A percentile compares a stretch with the other conserved stretches of the same genome.
phyloP scores from a whole-genome alignment of 2,888 invertebrate species.

The Himalopsyche kuldschensis region DNA sequence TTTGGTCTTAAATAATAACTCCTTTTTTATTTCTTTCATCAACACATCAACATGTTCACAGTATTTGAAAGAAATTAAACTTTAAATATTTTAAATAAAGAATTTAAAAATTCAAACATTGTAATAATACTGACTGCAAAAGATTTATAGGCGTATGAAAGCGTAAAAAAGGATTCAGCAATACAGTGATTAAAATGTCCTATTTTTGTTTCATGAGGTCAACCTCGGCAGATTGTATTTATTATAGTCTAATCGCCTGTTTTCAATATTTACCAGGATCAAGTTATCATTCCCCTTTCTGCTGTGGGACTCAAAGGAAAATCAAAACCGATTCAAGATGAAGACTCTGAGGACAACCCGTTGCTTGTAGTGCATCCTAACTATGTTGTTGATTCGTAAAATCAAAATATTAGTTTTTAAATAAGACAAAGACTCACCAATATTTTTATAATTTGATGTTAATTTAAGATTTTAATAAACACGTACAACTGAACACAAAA shows the following conservation, averaged over 20 bases:
- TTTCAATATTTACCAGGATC: constrained; percentile 64
- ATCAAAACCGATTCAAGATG: constrained; percentile 52
- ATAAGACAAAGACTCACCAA: not conserved
- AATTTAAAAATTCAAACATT: too few relatives aligned
- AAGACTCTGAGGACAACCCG: constrained; percentile 75
- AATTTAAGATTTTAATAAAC: not conserved
- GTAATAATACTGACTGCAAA: too few relatives aligned
- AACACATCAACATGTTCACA: too few relatives aligned
- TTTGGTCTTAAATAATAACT: too few relatives aligned
- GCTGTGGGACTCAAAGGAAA: constrained; percentile 59
- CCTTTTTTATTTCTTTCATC: too few relatives aligned
- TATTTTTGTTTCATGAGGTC: too few relatives aligned
- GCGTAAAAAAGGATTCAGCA: too few relatives aligned
- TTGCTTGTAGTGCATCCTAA: constrained; percentile 95
- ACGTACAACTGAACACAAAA: not conserved
- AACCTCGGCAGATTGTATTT: not conserved
- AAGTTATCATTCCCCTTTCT: constrained; percentile 78
- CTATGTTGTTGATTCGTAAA: constrained; percentile 72
- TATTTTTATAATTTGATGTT: not conserved
- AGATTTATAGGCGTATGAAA: too few relatives aligned
- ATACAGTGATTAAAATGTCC: too few relatives aligned
- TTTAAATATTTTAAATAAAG: too few relatives aligned
- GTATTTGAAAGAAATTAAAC: too few relatives aligned
- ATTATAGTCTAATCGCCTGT: constrained; percentile 12
- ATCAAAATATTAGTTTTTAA: not conserved